Conservation (phyloP, 2,888 invertebrate genomes). For the Podotricha telesiphe region DNA sequence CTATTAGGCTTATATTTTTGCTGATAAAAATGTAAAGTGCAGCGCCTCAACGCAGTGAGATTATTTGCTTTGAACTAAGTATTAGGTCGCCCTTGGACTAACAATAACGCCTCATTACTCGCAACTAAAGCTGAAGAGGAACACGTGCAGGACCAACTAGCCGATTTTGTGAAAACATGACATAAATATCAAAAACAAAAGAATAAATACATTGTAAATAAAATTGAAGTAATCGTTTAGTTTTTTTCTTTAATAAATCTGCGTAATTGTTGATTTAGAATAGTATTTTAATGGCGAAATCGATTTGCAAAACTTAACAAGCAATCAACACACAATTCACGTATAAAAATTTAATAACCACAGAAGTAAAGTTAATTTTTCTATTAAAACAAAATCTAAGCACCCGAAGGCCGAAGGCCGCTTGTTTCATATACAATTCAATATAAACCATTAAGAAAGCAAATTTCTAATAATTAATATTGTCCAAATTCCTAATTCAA, state of each 20-base stretch:
- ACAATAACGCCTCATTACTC: constrained; percentile 40
- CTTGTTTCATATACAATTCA: neutral
- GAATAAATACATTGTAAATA: neutral
- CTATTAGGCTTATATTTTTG: neutral
- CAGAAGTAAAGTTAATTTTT: no score
- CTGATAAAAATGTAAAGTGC: neutral
- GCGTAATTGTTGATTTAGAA: no score
- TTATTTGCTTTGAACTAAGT: constrained; percentile 27
- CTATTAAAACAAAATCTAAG: no score
- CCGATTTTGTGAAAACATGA: constrained; percentile 1
- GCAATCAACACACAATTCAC: no score
- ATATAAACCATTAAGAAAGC: neutral
- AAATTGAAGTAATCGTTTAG: neutral
- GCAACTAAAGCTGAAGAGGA: constrained; percentile 30
- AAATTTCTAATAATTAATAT: constrained; percentile 3
- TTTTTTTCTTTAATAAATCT: no score
- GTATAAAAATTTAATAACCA: no score
- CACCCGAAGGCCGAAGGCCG: no score
- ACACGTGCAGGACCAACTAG: constrained; percentile 23
- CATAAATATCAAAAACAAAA: neutral
- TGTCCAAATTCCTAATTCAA: constrained; percentile 3
- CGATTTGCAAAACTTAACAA: no score
- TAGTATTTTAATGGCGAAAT: no score
- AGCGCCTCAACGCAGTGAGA: constrained; percentile 13
- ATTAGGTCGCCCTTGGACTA: constrained; percentile 28